phyloP scores from a whole-genome alignment of 1,140 invertebrate genomes.

The Drosophila tsacasi region DNA sequence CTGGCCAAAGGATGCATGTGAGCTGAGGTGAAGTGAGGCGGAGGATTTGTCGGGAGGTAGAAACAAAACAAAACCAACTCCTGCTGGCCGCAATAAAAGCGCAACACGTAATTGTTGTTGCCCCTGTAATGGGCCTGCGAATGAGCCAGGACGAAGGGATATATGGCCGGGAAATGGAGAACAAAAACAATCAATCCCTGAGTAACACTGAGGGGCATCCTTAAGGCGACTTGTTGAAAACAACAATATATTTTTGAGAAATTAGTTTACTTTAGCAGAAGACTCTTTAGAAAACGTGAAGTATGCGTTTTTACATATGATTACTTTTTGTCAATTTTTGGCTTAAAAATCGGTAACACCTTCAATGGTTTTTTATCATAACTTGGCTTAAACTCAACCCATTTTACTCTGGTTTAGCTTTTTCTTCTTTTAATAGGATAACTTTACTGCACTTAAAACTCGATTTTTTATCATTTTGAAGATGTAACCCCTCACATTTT shows the following conservation, averaged over 20 bases:
- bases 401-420: too few species aligned
- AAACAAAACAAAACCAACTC: slow-evolving; percentile 5
- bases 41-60: neutral
- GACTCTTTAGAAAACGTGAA: too few species aligned
- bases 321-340: too few species aligned
- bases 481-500: too few species aligned
- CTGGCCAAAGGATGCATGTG: slow-evolving; percentile 39
- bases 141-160: slow-evolving; percentile 1
- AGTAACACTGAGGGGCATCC: neutral
- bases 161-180: slow-evolving; percentile 3
- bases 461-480: too few species aligned
- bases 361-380: too few species aligned
- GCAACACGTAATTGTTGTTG: slow-evolving; percentile 75
- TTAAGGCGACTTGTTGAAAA: neutral
- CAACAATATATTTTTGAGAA: neutral
- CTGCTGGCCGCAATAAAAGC: slow-evolving; percentile 65
- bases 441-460: too few species aligned
- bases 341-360: too few species aligned
- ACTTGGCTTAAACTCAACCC: too few species aligned
- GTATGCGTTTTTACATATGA: too few species aligned
- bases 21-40: neutral
- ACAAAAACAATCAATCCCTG: slow-evolving; percentile 29
- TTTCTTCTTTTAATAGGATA: too few species aligned
- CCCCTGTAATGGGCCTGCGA: slow-evolving; percentile 26
- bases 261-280: too few species aligned